These are phyloP conservation scores for Solea senegalensis DNA, from an alignment of 2,113 vertebrate species.

Conservation along the genomic window DNA sequence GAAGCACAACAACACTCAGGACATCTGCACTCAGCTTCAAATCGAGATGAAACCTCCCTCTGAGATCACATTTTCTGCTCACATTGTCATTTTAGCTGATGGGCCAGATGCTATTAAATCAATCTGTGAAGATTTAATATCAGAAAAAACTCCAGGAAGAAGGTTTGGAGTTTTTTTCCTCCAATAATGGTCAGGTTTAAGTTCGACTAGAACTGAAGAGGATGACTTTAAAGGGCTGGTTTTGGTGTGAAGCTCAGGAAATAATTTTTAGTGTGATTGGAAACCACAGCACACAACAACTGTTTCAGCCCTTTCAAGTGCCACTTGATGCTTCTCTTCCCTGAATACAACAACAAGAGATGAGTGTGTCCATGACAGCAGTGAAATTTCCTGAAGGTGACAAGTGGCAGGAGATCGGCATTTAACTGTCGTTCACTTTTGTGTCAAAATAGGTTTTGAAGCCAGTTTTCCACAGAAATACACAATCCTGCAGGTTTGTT, in stretches of 20 bases:
- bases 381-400: no score
- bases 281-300: no score
- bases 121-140: not conserved
- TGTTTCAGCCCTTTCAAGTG: not conserved
- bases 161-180: no score
- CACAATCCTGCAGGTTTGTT: not conserved
- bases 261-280: no score
- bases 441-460: not conserved
- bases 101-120: no score
- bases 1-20: conserved; percentile 64
- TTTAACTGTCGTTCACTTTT: not conserved
- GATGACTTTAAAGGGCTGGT: no score
- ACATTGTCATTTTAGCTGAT: not conserved
- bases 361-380: no score
- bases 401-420: no score
- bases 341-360: no score
- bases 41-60: conserved; percentile 46
- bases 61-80: conserved; percentile 37
- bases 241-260: no score
- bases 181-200: no score
- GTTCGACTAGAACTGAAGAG: no score
- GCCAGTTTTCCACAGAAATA: not conserved
- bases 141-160: not conserved
- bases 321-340: not conserved
- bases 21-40: conserved; percentile 68